Base-by-base conservation (phyloP, 1,140 invertebrate genomes). In the Telenomus remus region DNA sequence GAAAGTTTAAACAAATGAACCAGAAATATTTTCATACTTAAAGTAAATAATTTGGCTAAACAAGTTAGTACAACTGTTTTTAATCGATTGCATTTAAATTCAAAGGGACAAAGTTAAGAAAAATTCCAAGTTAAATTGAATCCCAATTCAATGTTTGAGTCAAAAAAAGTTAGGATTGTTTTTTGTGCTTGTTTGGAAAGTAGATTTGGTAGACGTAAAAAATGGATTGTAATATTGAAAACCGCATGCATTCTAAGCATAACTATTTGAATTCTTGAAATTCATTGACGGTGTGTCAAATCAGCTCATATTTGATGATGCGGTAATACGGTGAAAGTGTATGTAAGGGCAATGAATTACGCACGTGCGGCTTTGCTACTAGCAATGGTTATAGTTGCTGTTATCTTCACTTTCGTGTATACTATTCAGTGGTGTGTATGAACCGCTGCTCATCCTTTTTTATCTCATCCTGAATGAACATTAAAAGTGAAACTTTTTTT, bases 321-420 rank as follows among this genome's bases (percentile, higher is more conserved):
- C 12, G 71, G 60, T 76, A 76, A 78, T 69, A 51, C 48, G 76
- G 81, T 80, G 81, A 80, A 82, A 82, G 81, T n/a, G n/a, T 80
- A 82, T 76, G 63, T 78, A 80, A 79, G 74, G 74, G 74, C 78
- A 70, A 77, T 79, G 80, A 76, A 81, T 78, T 73, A 78, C 71
- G 78, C 68, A 65, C 78, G 65, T 61, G 69, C 64, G 66, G 53
- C 70, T 73, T 49, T 70, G 54, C 56, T n/a, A n/a, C n/a, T 64
- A 57, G 63, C 59, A 72, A 73, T 50, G 59, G 56, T 73, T 68
- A 27, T 27, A 74, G 54, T 60, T 27, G 19, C 75, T 64, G 70
- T 72, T 78, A 78, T 71, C 71, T 75, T 75, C 71, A 75, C 76
- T 79, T 79, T 79, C 71, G 55, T 74, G 49, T 65, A 53, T 33